Base-by-base conservation (phyloP, 2,888 invertebrate species). In the Syrista parreyssii region DNA sequence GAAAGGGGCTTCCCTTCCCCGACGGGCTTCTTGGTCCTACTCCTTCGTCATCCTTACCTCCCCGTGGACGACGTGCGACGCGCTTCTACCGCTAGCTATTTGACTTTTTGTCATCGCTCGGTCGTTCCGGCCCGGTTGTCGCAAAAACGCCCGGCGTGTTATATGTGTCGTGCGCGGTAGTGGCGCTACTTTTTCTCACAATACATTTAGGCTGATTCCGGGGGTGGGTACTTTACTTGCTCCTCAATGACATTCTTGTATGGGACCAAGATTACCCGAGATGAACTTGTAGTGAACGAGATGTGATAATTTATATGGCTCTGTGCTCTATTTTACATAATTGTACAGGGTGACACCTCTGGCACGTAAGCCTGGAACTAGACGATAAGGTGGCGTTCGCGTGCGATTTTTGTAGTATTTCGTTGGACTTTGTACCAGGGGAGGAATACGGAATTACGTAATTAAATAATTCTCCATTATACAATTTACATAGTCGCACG, bases 71-170 rank as follows among this genome's bases (percentile, higher is more conserved):
- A 71, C 71, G 74, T 35, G 35, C 35, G 30, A 35, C 36, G 35
- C 74, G 36, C n/a, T 35, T 36, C 71, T 31, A 31, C 30, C 34
- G 77, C 74, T n/a, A 74, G 76, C 76, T 76, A 76, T 76, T 74
- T 78, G 31, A 74, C 68, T 76, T 78, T 78, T 78, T 78, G 40
- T 68, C 68, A 30, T 36, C 23, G 32, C 31, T 32, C 23, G 75
- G n/a, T 68, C 33, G 75, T 33, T 76, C 68, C 78, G 35, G 69
- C 32, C n/a, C 35, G 55, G 55, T 55, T 55, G 23, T 55, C 74
- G 36, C 74, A 74, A 74, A 74, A 74, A 74, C 9, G 74, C 23
- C 55, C 23, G 35, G 33, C 34, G 36, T n/a, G 33, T 74, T 74
- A 74, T 35, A 15, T 23, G 55, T 34, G 74, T 36, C 74, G 30